Evolutionary conservation across 2,797 vertebrate species (phyloP).

Genomic region (Octomys mimax): DNA sequence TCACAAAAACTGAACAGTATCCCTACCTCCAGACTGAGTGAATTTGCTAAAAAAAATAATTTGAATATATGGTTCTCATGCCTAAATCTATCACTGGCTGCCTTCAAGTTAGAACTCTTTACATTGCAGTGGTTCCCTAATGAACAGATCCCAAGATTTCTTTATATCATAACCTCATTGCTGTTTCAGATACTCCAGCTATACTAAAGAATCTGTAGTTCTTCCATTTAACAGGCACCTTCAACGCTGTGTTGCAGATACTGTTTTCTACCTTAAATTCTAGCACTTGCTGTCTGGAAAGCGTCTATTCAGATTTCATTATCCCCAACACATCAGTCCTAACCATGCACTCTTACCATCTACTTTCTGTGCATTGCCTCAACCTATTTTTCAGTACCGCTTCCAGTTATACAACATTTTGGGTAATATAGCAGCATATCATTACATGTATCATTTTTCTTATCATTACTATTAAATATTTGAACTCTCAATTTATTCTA

Average conservation of each 20-base stretch:
- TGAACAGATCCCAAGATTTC: neutral
- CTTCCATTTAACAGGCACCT: neutral
- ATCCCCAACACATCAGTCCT: neutral
- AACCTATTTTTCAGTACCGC: neutral
- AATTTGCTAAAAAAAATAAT: conserved; percentile 5
- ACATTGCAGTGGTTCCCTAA: neutral
- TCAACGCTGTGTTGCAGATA: neutral
- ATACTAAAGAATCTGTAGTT: neutral
- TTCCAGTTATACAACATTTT: neutral
- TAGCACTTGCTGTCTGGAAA: neutral
- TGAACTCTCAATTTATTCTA: neutral
- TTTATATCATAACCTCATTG: neutral
- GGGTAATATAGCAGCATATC: neutral
- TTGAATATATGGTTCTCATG: neutral
- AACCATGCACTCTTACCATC: neutral
- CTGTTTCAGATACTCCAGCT: neutral
- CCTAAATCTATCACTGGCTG: neutral
- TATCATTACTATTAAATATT: neutral
- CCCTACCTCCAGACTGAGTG: neutral
- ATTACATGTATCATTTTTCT: conserved; percentile 5
- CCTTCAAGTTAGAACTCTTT: neutral
- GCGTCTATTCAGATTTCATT: neutral
- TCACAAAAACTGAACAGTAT: neutral
- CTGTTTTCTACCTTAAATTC: neutral
- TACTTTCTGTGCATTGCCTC: neutral